Conservation (phyloP, 2,888 invertebrate genomes). For the Sialis lutaria region DNA sequence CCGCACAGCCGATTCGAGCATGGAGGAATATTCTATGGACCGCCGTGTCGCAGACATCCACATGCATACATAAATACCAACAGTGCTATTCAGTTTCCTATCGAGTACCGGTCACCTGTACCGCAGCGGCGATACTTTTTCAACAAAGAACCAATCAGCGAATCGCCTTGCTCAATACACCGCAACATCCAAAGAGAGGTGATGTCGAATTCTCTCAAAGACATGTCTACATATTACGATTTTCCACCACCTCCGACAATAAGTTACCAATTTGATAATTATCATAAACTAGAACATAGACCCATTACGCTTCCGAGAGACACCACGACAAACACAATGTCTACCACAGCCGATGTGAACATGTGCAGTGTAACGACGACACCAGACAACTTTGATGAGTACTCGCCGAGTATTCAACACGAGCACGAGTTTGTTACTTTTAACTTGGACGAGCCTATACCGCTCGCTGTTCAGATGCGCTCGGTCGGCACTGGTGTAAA, state of each 20-base stretch:
- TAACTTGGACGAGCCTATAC: slow-evolving; percentile 39
- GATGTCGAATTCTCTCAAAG: slow-evolving; percentile 37
- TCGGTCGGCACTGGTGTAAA: slow-evolving; percentile 26
- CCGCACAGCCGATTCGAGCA: background rate
- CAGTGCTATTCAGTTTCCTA: slow-evolving; percentile 20
- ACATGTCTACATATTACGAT: slow-evolving; percentile 39
- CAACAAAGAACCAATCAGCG: slow-evolving; percentile 34
- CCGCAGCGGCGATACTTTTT: slow-evolving; percentile 44
- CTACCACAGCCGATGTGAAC: slow-evolving; percentile 40
- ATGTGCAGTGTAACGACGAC: slow-evolving; percentile 20
- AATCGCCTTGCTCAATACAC: slow-evolving; percentile 38
- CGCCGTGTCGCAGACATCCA: slow-evolving; percentile 27
- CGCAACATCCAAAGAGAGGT: slow-evolving; percentile 19
- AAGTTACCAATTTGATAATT: slow-evolving; percentile 36
- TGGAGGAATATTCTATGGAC: background rate
- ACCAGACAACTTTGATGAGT: slow-evolving; percentile 25
- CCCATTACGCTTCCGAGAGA: slow-evolving; percentile 35
- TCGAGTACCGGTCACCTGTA: slow-evolving; percentile 26
- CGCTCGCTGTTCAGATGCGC: slow-evolving; percentile 21
- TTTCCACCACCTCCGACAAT: slow-evolving; percentile 45
- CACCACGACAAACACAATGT: slow-evolving; percentile 50
- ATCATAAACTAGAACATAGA: slow-evolving; percentile 12
- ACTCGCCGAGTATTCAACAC: slow-evolving; percentile 33
- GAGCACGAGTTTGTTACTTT: slow-evolving; percentile 55
- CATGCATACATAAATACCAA: slow-evolving; percentile 26